These are phyloP conservation scores for Danio albolineatus DNA, from an alignment of 2,797 vertebrate genomes.

Conservation along the genomic window DNA sequence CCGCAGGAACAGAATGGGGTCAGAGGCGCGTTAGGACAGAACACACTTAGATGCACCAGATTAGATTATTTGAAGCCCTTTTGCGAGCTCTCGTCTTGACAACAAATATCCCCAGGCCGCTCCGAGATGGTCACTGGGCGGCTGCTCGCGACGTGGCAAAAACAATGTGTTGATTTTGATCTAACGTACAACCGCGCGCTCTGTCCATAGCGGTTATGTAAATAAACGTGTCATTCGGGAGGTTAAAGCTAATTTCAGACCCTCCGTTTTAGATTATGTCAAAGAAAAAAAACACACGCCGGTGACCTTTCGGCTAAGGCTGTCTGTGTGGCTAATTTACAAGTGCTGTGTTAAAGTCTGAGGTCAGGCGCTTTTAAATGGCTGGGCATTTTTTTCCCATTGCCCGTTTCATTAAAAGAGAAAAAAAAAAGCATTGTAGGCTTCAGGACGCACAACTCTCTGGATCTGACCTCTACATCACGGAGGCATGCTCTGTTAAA, in stretches of 20 bases:
- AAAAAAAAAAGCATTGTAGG: conserved; percentile 40
- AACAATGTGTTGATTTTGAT: conserved; percentile 67
- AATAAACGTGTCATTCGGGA: conserved; percentile 65
- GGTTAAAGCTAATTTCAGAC: conserved; percentile 67
- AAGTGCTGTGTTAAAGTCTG: conserved; percentile 57
- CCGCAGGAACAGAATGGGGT: conserved; percentile 70
- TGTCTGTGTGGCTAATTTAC: conserved; percentile 62
- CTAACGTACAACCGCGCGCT: conserved; percentile 52
- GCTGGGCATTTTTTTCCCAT: conserved; percentile 41
- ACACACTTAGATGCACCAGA: conserved; percentile 64
- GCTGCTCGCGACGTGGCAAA: conserved; percentile 58
- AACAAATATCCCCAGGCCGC: conserved; percentile 64
- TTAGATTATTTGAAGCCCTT: conserved; percentile 67
- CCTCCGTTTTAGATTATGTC: conserved; percentile 62
- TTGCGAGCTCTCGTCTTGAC: conserved; percentile 65
- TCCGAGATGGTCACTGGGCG: conserved; percentile 58
- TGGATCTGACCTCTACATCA: conserved; percentile 56
- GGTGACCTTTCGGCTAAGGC: conserved; percentile 59
- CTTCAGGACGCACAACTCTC: conserved; percentile 46
- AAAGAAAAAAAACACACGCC: conserved; percentile 53
- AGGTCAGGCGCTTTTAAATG: conserved; percentile 57
- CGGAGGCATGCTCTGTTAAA: conserved; percentile 46
- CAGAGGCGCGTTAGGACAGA: conserved; percentile 64
- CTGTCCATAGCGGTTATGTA: conserved; percentile 65
- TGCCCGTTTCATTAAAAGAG: conserved; percentile 57